Evolutionary conservation across 2,797 vertebrate species (phyloP), one percentile per base, ranked within the genome.

Genomic region (Nasua narica): DNA sequence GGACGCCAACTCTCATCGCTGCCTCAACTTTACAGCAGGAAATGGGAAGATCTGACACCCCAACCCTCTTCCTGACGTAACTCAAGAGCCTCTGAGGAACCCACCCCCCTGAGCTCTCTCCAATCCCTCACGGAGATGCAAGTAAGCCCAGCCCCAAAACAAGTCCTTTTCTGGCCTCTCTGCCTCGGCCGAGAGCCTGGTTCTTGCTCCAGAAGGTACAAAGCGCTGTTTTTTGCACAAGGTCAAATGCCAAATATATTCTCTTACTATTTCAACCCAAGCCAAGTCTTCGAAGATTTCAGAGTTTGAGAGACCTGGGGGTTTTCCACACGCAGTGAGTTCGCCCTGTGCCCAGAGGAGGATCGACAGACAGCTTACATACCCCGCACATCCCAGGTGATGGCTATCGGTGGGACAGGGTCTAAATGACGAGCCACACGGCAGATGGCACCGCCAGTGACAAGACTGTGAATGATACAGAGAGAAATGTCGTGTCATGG

Each of bases 181-280:
- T 6, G 35, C 79, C 40, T 87, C 67, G 3, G 23, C 58, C 21
- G 14, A 43, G 67, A 77, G 58, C 52, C 79, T 91, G 88, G 46
- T 32, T 94, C 92, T 92, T 40, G 12, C 84, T 87, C 37, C 87
- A 95, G 43, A 94, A 85, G 98, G 92, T 29, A 72, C 77, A 54
- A 11, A 87, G n/a, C 54, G 23, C 35, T 58, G 32, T 46, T 97
- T 88, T 97, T 72, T 85, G 9, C 12, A 72, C 37, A 87, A 89
- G 50, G 50, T 94, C 87, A 92, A 5, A 77, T 62, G 89, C 37
- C 93, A 97, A 92, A 90, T 48, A 96, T 43, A 79, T 35, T 97
- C 92, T 90, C 67, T 95, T 96, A 27, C 82, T 72, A 96, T 60
- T 86, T 37, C 88, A 93, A 94, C 95, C 93, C 95, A 94, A 97